Evolutionary conservation across 2,888 invertebrate genomes (phyloP).

Genomic region (Drosophila bunnanda): DNA sequence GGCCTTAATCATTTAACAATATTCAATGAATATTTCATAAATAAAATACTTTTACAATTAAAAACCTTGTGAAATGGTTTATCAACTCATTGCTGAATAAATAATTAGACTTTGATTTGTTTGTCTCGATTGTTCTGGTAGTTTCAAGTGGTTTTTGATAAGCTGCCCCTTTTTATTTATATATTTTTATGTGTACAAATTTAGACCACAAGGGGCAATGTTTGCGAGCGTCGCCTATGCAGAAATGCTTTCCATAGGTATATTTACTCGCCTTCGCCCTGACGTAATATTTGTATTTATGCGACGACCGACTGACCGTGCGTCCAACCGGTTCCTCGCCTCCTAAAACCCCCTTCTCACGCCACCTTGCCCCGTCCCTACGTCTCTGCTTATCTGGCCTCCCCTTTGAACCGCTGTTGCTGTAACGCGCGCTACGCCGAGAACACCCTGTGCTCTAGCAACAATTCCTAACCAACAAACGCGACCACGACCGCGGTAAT

Average conservation of each 20-base stretch:
- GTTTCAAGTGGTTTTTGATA: conserved; percentile 2
- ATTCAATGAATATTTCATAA: background rate
- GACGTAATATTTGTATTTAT: conserved; percentile 26
- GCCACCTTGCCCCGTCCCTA: background rate
- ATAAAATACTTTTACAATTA: background rate
- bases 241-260: conserved; percentile 10
- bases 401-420: background rate
- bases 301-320: conserved; percentile 6
- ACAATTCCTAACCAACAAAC: conserved; percentile 34
- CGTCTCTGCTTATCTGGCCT: background rate
- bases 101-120: background rate
- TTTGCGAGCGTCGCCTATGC: background rate
- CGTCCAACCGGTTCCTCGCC: conserved; percentile 10
- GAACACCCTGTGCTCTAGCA: conserved; percentile 11
- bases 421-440: conserved; percentile 20
- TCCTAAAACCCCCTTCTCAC: conserved; percentile 1
- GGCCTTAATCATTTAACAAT: background rate
- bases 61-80: background rate
- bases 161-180: background rate
- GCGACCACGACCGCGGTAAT: conserved; percentile 38
- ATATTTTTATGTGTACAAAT: conserved; percentile 15
- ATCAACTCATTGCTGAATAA: background rate
- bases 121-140: conserved; percentile 1
- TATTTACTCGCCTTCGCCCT: conserved; percentile 3
- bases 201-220: conserved; percentile 16